phyloP scores from a whole-genome alignment of 2,797 vertebrate genomes.

The Coluber constrictor region DNA sequence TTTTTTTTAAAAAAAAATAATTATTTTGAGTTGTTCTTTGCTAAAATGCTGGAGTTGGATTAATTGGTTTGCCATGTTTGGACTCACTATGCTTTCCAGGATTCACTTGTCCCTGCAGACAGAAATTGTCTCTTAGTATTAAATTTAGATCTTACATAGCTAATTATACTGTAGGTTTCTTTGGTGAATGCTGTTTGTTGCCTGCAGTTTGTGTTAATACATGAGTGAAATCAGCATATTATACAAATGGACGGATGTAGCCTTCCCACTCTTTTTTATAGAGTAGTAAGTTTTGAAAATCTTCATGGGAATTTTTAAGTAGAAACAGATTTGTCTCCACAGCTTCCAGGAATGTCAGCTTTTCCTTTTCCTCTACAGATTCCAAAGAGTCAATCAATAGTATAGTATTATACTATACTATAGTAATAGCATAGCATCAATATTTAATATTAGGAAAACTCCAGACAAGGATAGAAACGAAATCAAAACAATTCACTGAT shows the following conservation, averaged over 20 bases:
- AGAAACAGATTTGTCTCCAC: not conserved
- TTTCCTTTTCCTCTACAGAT: not conserved
- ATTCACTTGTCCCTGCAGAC: conserved; percentile 14
- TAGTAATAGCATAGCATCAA: not conserved
- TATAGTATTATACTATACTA: no score
- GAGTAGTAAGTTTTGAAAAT: not conserved
- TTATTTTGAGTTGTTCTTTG: conserved; percentile 37
- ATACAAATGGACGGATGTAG: not conserved
- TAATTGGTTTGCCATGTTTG: conserved; percentile 37
- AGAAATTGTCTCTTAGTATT: conserved; percentile 43
- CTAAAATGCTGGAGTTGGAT: conserved; percentile 34
- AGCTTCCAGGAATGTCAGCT: not conserved
- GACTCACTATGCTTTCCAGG: conserved; percentile 19
- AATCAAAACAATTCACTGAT: not conserved
- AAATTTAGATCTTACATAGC: conserved; percentile 38
- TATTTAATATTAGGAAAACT: not conserved
- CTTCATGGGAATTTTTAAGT: accelerated
- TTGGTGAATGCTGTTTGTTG: not conserved
- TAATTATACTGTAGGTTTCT: not conserved
- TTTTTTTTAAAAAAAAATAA: not conserved
- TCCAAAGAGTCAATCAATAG: not conserved
- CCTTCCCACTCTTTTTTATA: not conserved
- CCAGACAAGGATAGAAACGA: not conserved
- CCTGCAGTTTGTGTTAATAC: not conserved
- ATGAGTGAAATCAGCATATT: not conserved